phyloP scores from a whole-genome alignment of 1,140 invertebrate species.

The Psix sp. region DNA sequence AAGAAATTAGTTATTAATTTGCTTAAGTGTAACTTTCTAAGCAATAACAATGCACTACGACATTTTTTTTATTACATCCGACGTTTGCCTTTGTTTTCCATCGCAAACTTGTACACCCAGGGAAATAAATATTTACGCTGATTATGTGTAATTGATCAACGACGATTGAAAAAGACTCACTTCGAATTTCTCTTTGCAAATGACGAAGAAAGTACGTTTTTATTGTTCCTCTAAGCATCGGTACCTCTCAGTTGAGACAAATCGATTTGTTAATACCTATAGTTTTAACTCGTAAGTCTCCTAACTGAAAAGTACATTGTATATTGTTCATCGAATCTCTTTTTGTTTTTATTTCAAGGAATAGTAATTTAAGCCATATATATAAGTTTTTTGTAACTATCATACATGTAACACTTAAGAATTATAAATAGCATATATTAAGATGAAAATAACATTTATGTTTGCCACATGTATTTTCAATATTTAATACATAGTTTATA shows the following conservation, averaged over 20 bases:
- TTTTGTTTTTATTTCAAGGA: too few relatives aligned
- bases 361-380: too few relatives aligned
- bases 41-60: too few relatives aligned
- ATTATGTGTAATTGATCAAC: constrained; percentile 24
- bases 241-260: constrained; percentile 44
- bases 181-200: constrained; percentile 36
- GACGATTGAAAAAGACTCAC: constrained; percentile 7
- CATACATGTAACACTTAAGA: too few relatives aligned
- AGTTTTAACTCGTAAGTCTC: constrained; percentile 53
- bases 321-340: constrained; percentile 43
- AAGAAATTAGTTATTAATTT: not conserved
- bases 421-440: too few relatives aligned
- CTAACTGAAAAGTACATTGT: constrained; percentile 38
- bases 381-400: too few relatives aligned
- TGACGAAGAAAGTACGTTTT: constrained; percentile 41
- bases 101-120: too few relatives aligned
- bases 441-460: too few relatives aligned
- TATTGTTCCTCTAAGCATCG: constrained; percentile 45
- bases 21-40: too few relatives aligned
- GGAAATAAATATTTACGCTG: constrained; percentile 1
- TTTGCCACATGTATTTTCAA: too few relatives aligned
- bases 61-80: constrained; percentile 1
- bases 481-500: too few relatives aligned
- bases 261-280: constrained; percentile 58
- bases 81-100: too few relatives aligned